Evolutionary conservation across 2,888 invertebrate species (phyloP), one percentile per base, ranked within the genome.

Genomic region (Meiosimyza decipiens): DNA sequence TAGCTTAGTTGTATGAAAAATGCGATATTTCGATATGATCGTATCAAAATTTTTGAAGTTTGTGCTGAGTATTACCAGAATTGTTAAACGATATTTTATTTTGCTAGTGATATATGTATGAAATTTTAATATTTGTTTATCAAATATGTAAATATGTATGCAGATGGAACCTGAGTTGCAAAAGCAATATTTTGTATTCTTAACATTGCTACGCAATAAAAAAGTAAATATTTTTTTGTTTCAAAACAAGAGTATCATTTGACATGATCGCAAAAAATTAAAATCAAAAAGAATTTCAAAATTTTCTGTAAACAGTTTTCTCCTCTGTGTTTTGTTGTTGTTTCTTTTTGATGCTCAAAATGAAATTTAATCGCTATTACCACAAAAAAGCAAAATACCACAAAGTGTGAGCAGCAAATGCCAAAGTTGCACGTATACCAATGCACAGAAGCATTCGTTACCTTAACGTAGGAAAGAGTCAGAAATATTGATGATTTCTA

Each of bases 291-390:
- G 47, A 72, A 60, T 54, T 57, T 59, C 66, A 54, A 73, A 69
- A 73, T 74, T 74, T 72, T 73, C 72, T 40, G 54, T 66, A 65
- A 59, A 54, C 33, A 52, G 68, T 66, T 71, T 71, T 40, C 66
- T 33, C 51, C 18, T 16, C 69, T 69, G 50, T 7, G 15, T 33
- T 63, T 59, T 63, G 40, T 63, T 63, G 15, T 63, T 50, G 22
- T 22, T 63, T 49, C 22, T 49, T 16, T 15, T 63, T 22, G 49
- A 16, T 54, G 62, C 49, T 57, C 54, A 40, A 47, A 63, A 55
- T 62, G 70, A 49, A 70, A 70, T 54, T 70, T 54, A 70, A 70
- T 70, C 70, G 70, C 70, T 18, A 47, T 57, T 52, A 54, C 62
- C 47, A 70, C 70, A 62, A 47, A 62, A 69, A 28, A 40, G 47